These are phyloP conservation scores for Piprites chloris DNA, from an alignment of 2,113 vertebrate species.

Conservation along the genomic window DNA sequence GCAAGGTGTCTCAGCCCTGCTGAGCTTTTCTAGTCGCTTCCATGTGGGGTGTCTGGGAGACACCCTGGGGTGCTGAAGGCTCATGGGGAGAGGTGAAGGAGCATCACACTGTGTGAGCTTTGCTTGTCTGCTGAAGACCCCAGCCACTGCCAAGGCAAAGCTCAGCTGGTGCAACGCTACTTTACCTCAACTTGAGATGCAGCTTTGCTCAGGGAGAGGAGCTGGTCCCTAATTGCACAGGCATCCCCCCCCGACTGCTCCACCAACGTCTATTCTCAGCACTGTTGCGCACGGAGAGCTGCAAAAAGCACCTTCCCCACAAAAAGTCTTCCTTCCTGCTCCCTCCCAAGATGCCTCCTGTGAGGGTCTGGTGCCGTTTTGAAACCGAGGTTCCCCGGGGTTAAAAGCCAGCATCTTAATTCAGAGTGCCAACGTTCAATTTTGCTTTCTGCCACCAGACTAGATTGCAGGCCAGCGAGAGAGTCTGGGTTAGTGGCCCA, in stretches of 20 bases:
- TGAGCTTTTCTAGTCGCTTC: background rate
- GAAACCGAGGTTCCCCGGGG: conserved; percentile 59
- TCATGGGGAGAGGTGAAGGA: background rate
- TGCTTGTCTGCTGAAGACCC: background rate
- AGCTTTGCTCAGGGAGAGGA: background rate
- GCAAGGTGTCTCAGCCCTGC: background rate
- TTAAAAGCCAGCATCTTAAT: conserved; percentile 82
- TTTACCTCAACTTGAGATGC: background rate
- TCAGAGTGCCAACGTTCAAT: conserved; percentile 80
- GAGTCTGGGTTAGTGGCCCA: conserved; percentile 80
- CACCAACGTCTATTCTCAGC: fast-evolving
- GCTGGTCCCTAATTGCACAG: background rate
- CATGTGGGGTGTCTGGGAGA: background rate
- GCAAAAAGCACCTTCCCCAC: background rate
- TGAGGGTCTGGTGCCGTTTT: conserved; percentile 38
- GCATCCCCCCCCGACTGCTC: background rate
- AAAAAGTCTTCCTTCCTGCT: background rate
- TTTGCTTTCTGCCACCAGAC: conserved; percentile 80
- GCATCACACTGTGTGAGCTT: fast-evolving
- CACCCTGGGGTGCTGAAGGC: background rate
- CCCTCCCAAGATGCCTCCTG: background rate
- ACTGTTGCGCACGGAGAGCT: background rate
- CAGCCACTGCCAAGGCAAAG: background rate
- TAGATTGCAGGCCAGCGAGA: conserved; percentile 78
- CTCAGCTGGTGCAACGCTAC: fast-evolving